These are phyloP conservation scores for Hypomecis punctinalis DNA, from an alignment of 2,888 invertebrate species.

Conservation along the genomic window DNA sequence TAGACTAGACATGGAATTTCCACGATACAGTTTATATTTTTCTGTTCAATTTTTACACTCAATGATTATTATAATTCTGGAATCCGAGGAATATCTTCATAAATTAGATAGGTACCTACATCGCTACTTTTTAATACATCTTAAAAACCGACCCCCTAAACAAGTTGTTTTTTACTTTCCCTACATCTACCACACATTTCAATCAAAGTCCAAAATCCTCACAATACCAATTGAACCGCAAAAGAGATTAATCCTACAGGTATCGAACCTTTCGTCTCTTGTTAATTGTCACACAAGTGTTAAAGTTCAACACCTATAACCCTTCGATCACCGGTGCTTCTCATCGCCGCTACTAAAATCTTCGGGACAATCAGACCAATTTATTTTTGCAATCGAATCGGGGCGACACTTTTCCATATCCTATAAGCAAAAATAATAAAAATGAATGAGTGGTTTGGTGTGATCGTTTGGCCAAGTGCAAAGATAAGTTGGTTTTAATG, in stretches of 20 bases:
- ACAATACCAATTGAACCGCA: conserved; percentile 10
- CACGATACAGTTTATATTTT: too few species aligned
- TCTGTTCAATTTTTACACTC: too few species aligned
- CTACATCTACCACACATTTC: background rate
- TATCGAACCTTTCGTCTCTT: conserved; percentile 5
- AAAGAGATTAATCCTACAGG: conserved; percentile 19
- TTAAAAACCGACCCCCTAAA: too few species aligned
- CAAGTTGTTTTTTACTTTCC: too few species aligned
- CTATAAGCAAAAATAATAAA: background rate
- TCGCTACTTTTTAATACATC: too few species aligned
- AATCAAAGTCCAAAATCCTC: background rate
- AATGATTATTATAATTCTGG: too few species aligned
- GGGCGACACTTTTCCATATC: background rate
- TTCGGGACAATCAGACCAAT: background rate
- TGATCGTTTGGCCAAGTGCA: background rate
- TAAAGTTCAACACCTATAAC: conserved; percentile 24
- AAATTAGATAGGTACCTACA: too few species aligned
- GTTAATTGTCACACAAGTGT: conserved; percentile 26
- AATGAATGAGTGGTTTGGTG: background rate
- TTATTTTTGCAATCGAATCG: background rate
- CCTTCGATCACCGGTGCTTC: conserved; percentile 12
- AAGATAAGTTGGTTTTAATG: conserved; percentile 3
- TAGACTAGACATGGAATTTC: too few species aligned
- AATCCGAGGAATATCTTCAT: too few species aligned
- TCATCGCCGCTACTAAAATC: conserved; percentile 44